Percentiles rank a stretch among this genome's conserved stretches.
These are phyloP conservation scores for Lathamus discolor DNA, from an alignment of 2,113 vertebrate genomes.

Conservation along the genomic window DNA sequence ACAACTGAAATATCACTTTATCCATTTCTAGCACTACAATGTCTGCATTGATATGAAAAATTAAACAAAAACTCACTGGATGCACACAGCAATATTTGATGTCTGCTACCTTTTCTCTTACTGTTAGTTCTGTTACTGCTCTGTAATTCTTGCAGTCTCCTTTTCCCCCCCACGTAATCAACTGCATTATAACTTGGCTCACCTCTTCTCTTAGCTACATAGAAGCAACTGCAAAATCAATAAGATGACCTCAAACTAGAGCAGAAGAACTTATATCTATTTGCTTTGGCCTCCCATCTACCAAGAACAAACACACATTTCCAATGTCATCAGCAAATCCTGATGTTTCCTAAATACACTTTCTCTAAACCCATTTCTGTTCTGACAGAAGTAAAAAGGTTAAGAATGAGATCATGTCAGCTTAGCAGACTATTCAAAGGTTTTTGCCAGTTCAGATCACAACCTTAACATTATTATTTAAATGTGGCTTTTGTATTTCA, in stretches of 20 bases:
- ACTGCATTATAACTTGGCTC: background rate
- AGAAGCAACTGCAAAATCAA: constrained; percentile 32
- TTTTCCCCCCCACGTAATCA: background rate
- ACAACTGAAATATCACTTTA: background rate
- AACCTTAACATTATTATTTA: constrained; percentile 69
- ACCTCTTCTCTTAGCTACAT: background rate
- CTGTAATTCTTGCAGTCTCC: background rate
- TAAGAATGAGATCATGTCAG: constrained; percentile 28
- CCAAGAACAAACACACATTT: background rate
- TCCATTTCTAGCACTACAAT: background rate
- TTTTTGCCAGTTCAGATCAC: constrained; percentile 49
- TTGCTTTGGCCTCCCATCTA: constrained; percentile 12
- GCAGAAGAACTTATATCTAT: constrained; percentile 1
- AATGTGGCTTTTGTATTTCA: constrained; percentile 67
- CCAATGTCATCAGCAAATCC: background rate
- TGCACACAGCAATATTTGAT: background rate
- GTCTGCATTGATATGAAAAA: background rate
- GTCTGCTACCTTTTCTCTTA: background rate
- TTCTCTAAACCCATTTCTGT: background rate
- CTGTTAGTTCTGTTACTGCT: background rate
- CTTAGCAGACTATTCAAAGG: constrained; percentile 1
- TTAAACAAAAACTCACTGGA: background rate
- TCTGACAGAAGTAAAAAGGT: constrained; percentile 26
- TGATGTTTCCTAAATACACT: background rate
- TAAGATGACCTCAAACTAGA: constrained; percentile 18